Evolutionary conservation across 2,888 invertebrate genomes (phyloP), one percentile per base, ranked within the genome.

Genomic region (Timema podura): DNA sequence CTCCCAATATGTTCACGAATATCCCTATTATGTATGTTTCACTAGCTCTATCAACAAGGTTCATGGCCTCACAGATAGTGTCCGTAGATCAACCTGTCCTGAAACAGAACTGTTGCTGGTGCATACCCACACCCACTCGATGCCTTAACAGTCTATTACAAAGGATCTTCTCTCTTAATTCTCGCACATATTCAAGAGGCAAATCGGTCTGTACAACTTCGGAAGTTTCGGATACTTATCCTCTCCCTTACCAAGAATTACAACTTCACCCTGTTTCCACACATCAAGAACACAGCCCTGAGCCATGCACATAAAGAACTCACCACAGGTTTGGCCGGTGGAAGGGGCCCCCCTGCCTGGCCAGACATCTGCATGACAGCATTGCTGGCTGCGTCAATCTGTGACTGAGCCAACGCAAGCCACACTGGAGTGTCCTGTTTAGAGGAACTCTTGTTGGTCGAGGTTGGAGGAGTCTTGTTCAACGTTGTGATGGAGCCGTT

Each of bases 301-400:
- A 30, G 30, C 30, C 30, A 30, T 30, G 30, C 30, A 5, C 9
- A 13, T 15, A 57, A 30, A 13, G 61, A 8, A 61, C 61, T 61
- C 61, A 61, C 61, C 44, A 45, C 13, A 44, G 61, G 61, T 45
- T 61, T 61, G 61, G 61, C 8, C 11, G 61, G 61, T 8, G 61
- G 61, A n/a, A 61, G 44, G 6, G 61, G 44, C 9, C 45, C 8
- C 66, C 74, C 70, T 44, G 64, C 48, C 59, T 73, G 74, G 11
- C 73, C 71, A n/a, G 72, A 72, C 9, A 73, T 64, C 67, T 73
- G 73, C 65, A 70, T 30, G 5, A 79, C 79, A 11, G 80, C 79
- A 75, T 79, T 79, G 73, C 80, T 81, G 10, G 81, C 79, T 13
- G 80, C 77, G 70, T 82, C 81, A 75, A 81, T 77, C 75, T 81